A percentile compares a stretch with the other conserved stretches of the same genome.
Evolutionary conservation across 2,888 invertebrate species (phyloP).

Genomic region (Hyposoter didymator): DNA sequence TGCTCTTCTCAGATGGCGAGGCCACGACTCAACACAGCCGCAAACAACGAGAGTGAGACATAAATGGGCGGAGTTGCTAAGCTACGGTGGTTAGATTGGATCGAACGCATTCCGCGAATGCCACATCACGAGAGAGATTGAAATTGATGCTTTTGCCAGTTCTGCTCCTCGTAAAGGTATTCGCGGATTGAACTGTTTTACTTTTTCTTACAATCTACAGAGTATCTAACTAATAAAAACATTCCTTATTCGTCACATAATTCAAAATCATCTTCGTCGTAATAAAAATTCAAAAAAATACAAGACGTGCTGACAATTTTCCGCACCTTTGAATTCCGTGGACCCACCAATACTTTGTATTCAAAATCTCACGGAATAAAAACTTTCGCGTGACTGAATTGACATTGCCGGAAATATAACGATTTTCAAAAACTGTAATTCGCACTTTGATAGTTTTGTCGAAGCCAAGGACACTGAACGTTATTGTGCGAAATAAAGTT

Average conservation of each 20-base stretch:
- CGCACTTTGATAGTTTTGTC: neutral
- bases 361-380: neutral
- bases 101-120: slow-evolving; percentile 73
- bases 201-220: slow-evolving; percentile 16
- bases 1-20: slow-evolving; percentile 64
- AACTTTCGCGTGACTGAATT: neutral
- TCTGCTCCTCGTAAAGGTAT: slow-evolving; percentile 33
- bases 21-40: slow-evolving; percentile 60
- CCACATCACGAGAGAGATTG: slow-evolving; percentile 55
- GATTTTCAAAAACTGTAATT: neutral
- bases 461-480: neutral
- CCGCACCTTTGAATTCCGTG: neutral
- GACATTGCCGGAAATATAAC: neutral
- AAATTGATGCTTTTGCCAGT: slow-evolving; percentile 58
- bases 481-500: neutral
- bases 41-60: slow-evolving; percentile 69
- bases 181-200: slow-evolving; percentile 22
- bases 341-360: neutral
- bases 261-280: neutral
- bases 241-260: neutral
- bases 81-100: slow-evolving; percentile 74
- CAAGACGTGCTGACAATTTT: neutral
- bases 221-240: neutral
- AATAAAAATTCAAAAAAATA: neutral
- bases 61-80: slow-evolving; percentile 73